Evolutionary conservation across 2,888 invertebrate species (phyloP).

Genomic region (Oscheius onirici): DNA sequence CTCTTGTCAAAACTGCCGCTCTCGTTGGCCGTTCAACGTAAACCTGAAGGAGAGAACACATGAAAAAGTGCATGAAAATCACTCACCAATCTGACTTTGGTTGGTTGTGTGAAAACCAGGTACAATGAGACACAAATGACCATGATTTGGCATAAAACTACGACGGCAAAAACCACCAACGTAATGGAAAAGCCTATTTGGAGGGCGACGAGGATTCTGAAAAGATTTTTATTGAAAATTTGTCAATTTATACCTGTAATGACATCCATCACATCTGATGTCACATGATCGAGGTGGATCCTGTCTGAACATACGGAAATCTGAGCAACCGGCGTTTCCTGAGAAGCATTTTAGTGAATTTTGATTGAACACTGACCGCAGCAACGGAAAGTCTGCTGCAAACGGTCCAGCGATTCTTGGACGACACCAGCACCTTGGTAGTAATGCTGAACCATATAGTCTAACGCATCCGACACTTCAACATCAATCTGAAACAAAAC

Average conservation of each 20-base stretch:
- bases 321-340: conserved; percentile 70
- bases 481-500: conserved; percentile 69
- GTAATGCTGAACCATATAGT: conserved; percentile 72
- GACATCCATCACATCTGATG: conserved; percentile 70
- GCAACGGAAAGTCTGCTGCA: conserved; percentile 69
- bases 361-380: conserved; percentile 52
- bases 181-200: conserved; percentile 67
- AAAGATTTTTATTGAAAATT: conserved; percentile 1
- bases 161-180: conserved; percentile 64
- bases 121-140: conserved; percentile 45
- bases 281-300: conserved; percentile 70
- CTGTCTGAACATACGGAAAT: conserved; percentile 67
- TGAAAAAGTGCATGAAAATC: background rate
- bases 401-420: conserved; percentile 67
- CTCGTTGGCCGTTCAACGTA: conserved; percentile 37
- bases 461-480: conserved; percentile 69
- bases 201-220: conserved; percentile 65
- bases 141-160: conserved; percentile 55
- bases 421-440: conserved; percentile 69
- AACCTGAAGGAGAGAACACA: conserved; percentile 35
- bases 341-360: background rate
- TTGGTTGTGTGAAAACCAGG: conserved; percentile 42
- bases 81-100: conserved; percentile 46
- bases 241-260: conserved; percentile 52
- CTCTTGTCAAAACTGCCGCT: conserved; percentile 33